Evolutionary conservation across 2,797 vertebrate genomes (phyloP), one percentile per base, ranked within the genome.

Genomic region (Pseudocheirus occidentalis): DNA sequence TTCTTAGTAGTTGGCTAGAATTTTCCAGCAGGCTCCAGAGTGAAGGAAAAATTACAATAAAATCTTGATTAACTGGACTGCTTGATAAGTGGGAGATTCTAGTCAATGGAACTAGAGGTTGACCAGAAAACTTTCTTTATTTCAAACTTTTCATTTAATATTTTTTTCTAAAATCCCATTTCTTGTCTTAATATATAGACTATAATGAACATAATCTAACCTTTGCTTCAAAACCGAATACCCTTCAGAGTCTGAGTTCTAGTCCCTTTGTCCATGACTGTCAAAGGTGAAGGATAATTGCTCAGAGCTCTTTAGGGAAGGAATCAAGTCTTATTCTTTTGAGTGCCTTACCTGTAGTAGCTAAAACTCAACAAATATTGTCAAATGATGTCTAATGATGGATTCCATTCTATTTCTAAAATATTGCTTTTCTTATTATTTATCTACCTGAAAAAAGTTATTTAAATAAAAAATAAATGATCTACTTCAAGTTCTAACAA

Each of bases 11-110:
- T 27, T 0, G 54, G 12, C n/a, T 3, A 0, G 55, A 90, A 21
- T 50, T 27, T 46, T 29, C 10, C 28, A 11, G 46, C 12, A 12
- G 34, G 24, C 21, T 58, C 24, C 90, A 46, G 40, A 55, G 91
- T 40, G 5, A 4, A 52, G 0, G 34, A 28, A 28, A 29, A 93
- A 40, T 12, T n/a, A 34, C 11, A 27, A 3, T 21, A 5, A 0
- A 53, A 11, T 16, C 29, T 92, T 81, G 52, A 59, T 40, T 54
- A 58, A 6, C n/a, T 81, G 3, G n/a, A n/a, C 5, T 0, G 28
- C 2, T 5, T 4, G 28, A 53, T 66, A 27, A 50, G 18, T 5
- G 0, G 46, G 46, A 11, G 10, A 66, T 27, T 24, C 14, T 24
- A 46, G 56, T 52, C 92, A 55, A n/a, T 34, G 1, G 55, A 18